Evolutionary conservation across 2,888 invertebrate genomes (phyloP), one percentile per base, ranked within the genome.

Genomic region (Heteropelma amictum): DNA sequence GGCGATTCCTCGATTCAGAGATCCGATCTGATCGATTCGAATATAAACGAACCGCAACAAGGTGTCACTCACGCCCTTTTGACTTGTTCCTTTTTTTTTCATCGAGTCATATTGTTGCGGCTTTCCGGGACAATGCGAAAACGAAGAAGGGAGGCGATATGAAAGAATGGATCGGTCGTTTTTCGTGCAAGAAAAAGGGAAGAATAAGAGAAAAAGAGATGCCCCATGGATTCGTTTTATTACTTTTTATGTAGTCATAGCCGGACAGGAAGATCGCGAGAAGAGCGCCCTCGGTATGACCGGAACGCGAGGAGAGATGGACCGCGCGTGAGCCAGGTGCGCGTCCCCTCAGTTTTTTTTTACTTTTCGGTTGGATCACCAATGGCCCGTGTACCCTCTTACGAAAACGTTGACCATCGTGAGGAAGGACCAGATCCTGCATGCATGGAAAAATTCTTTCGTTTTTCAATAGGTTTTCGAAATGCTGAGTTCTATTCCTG

Each of bases 61-160:
- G 73, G 76, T 76, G 73, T 72, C 49, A 54, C 38, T 72, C 73
- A 73, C 76, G 68, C 76, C 73, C 69, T 73, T 70, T 73, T 70
- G 76, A 73, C 73, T 72, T 58, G 30, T 35, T 74, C 38, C 14
- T 14, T 68, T 58, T 21, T 35, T 54, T 45, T 65, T 35, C 45
- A 65, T 45, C 69, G 28, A 23, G 56, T 40, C 19, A 40, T 21
- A 60, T 72, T 53, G 53, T 67, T 61, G 72, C 54, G 61, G 61
- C 67, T 61, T 65, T 72, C 17, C 14, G 38, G 47, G 28, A 64
- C 49, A 64, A 64, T 7, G 56, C 12, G 23, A n/a, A 8, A 21
- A 53, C 19, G 53, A 33, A 26, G 35, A 40, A 28, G 33, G 30
- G 23, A 65, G 60, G 60, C 65, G 60, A 47, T n/a, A n/a, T 38